Conservation (phyloP, 2,113 vertebrate genomes). For the Puma concolor region DNA sequence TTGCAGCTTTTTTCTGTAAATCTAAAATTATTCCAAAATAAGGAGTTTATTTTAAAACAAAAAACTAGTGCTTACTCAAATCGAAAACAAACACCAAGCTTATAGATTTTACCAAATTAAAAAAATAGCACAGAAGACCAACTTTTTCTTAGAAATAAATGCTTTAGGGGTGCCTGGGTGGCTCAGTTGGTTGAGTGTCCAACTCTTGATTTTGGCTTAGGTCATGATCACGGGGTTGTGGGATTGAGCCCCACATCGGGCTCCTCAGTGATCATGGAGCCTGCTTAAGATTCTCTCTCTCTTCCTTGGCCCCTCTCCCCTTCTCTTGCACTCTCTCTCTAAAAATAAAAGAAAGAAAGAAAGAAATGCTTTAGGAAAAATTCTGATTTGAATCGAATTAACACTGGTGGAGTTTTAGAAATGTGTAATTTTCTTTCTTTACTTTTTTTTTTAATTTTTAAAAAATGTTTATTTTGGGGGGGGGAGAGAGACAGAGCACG, state of each 20-base stretch:
- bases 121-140: not conserved
- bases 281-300: too few relatives aligned
- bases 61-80: not conserved
- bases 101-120: not conserved
- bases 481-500: too few relatives aligned
- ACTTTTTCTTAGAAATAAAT: slow-evolving; percentile 16
- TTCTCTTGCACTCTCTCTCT: too few relatives aligned
- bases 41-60: not conserved
- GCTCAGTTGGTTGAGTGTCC: too few relatives aligned
- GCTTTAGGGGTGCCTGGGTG: not conserved
- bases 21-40: not conserved
- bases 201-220: too few relatives aligned
- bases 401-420: slow-evolving; percentile 17
- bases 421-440: not conserved
- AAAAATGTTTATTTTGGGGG: too few relatives aligned
- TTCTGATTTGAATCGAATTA: not conserved
- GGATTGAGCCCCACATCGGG: too few relatives aligned
- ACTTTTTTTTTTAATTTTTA: too few relatives aligned
- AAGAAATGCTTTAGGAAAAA: slow-evolving; percentile 50
- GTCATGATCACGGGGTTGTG: too few relatives aligned
- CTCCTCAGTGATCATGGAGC: too few relatives aligned
- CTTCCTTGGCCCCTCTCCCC: too few relatives aligned
- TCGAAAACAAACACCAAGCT: not conserved
- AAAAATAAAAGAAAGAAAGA: not conserved
- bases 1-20: not conserved